A percentile compares a stretch with the other conserved stretches of the same genome.
These are phyloP conservation scores for Drosophila grimshawi DNA, from an alignment of 1,140 invertebrate species.

Conservation along the genomic window DNA sequence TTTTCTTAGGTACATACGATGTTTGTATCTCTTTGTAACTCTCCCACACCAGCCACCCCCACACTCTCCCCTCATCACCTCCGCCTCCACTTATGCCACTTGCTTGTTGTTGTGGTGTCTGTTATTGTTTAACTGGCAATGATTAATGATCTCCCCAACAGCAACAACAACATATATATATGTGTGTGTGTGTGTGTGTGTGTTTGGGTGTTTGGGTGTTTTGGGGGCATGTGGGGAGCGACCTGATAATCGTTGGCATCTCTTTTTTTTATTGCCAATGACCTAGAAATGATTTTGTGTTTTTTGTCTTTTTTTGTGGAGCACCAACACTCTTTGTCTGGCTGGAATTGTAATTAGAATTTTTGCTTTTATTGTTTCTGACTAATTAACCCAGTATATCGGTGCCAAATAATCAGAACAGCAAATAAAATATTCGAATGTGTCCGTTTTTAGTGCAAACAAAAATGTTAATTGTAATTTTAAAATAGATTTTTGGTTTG, in stretches of 20 bases:
- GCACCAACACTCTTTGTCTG: background rate
- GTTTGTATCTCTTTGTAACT: background rate
- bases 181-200: no score
- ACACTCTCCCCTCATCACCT: no score
- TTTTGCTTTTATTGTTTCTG: background rate
- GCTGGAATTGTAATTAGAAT: slow-evolving; percentile 8
- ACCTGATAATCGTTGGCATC: slow-evolving; percentile 59
- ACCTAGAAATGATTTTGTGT: slow-evolving; percentile 61
- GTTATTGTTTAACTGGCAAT: slow-evolving; percentile 77
- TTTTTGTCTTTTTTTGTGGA: background rate
- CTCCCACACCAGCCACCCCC: slow-evolving; percentile 12
- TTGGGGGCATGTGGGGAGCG: slow-evolving; percentile 19
- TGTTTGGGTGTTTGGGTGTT: slow-evolving; percentile 2
- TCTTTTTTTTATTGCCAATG: slow-evolving; percentile 58
- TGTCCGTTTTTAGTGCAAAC: no score
- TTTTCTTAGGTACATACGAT: slow-evolving; percentile 44
- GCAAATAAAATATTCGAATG: no score
- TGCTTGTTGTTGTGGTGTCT: slow-evolving; percentile 49
- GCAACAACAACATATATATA: slow-evolving; percentile 32
- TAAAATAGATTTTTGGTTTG: no score
- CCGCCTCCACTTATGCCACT: slow-evolving; percentile 54
- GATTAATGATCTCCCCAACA: slow-evolving; percentile 64
- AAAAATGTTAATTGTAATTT: no score
- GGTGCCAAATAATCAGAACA: background rate
- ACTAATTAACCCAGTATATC: no score